Base-by-base conservation (phyloP, 1,140 invertebrate species). In the Eupristina koningsbergeri region DNA sequence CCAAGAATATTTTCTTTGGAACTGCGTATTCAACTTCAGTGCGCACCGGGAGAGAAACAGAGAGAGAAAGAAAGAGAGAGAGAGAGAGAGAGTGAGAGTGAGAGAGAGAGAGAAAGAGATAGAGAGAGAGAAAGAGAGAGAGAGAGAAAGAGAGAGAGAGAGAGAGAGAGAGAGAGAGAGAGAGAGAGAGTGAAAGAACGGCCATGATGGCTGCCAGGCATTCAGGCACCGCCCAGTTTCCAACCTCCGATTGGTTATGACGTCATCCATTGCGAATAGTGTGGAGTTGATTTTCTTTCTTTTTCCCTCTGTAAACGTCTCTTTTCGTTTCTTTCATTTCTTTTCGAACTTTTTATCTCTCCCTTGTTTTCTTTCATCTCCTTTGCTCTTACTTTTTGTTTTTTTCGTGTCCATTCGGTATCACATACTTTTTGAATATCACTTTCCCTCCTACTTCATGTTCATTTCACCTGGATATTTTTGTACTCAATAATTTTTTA, bases 191-290 rank as follows among this genome's bases (percentile, higher is more conserved):
- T 7, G 31, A 50, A 15, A 36, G 61, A 47, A 39, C 41, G 74
- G 31, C n/a, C 77, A 86, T 61, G n/a, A 61, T 64, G 53, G 50
- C 71, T 39, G 69, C 82, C 74, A 64, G 80, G 82, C 3, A 53
- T 19, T 6, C 22, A 83, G 64, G 81, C 81, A 26, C 74, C 75
- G 74, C 81, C 81, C 74, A 47, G 63, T 47, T 36, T 69, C 81
- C 34, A 13, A 41, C 50, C 74, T 83, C 74, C 81, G 29, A 83
- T 83, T 83, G 81, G 81, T 9, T 19, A 34, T 83, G 81, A 83
- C 81, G 81, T 83, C 63, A 83, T n/a, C 1, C 0, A 11, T 75
- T n/a, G 22, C 64, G 36, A 41, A 36, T 45, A 26, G 39, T 63
- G 81, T 77, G 74, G 61, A 63, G 61, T 39, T 39, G 7, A 7